Evolutionary conservation across 1,140 invertebrate genomes (phyloP).

Genomic region (Musca domestica): DNA sequence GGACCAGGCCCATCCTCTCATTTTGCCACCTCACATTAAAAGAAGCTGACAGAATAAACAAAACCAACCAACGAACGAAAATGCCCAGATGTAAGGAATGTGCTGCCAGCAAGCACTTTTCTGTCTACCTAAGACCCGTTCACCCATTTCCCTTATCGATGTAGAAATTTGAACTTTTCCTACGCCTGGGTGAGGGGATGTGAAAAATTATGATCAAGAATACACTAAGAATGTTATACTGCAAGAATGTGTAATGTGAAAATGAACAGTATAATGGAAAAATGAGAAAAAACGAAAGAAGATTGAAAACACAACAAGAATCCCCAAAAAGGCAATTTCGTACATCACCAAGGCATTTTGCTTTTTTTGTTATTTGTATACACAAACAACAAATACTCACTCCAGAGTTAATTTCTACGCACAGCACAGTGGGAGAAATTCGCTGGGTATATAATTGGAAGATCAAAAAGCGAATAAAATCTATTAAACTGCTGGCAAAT

Average conservation of each 20-base stretch:
- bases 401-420: not conserved
- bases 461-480: too few relatives aligned
- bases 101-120: constrained; percentile 41
- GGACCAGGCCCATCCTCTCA: not conserved
- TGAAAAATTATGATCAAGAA: too few relatives aligned
- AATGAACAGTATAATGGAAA: too few relatives aligned
- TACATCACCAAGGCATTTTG: constrained; percentile 7
- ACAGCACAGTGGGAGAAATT: not conserved
- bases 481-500: too few relatives aligned
- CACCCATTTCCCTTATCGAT: not conserved
- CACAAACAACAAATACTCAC: not conserved
- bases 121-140: constrained; percentile 18
- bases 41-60: too few relatives aligned
- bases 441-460: too few relatives aligned
- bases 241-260: too few relatives aligned
- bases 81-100: constrained; percentile 52
- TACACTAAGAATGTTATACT: too few relatives aligned
- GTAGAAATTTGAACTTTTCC: too few relatives aligned
- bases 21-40: too few relatives aligned
- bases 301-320: not conserved
- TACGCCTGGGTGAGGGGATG: too few relatives aligned
- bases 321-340: constrained; percentile 11
- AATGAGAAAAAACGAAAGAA: too few relatives aligned
- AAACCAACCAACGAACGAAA: not conserved
- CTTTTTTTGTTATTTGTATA: not conserved